These are phyloP conservation scores for Cardinalis cardinalis DNA, from an alignment of 2,113 vertebrate species.

Conservation along the genomic window DNA sequence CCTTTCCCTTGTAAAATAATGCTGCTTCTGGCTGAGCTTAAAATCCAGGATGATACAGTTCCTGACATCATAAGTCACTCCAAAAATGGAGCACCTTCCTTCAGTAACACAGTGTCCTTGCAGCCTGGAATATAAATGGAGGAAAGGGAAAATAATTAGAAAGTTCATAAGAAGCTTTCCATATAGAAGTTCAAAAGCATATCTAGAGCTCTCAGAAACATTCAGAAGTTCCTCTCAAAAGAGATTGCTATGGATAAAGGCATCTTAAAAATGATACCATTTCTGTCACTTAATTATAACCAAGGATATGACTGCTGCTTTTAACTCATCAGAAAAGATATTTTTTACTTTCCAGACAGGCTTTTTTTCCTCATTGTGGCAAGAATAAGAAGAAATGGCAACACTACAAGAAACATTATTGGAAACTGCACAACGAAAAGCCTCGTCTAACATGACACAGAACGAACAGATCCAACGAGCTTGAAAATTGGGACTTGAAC, in stretches of 20 bases:
- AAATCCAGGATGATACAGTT: conserved; percentile 68
- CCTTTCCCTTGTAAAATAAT: conserved; percentile 47
- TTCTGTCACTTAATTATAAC: background rate
- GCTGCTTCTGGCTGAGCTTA: conserved; percentile 63
- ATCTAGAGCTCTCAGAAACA: background rate
- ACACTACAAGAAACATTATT: background rate
- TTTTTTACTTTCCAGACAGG: background rate
- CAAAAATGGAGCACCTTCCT: background rate
- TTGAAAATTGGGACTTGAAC: background rate
- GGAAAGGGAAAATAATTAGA: background rate
- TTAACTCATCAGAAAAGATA: background rate
- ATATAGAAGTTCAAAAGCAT: background rate
- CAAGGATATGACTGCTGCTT: background rate
- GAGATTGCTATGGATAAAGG: background rate
- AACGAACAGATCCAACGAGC: background rate
- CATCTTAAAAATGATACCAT: background rate
- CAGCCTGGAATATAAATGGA: conserved; percentile 31
- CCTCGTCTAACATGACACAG: rapidly evolving
- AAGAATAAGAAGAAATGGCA: background rate
- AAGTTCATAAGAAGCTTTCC: background rate
- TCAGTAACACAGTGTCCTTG: background rate
- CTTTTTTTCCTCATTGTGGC: background rate
- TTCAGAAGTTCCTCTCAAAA: background rate
- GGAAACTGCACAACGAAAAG: background rate
- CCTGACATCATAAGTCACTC: conserved; percentile 69